Base-by-base conservation (phyloP, 2,113 vertebrate species). In the Lanius ludovicianus region DNA sequence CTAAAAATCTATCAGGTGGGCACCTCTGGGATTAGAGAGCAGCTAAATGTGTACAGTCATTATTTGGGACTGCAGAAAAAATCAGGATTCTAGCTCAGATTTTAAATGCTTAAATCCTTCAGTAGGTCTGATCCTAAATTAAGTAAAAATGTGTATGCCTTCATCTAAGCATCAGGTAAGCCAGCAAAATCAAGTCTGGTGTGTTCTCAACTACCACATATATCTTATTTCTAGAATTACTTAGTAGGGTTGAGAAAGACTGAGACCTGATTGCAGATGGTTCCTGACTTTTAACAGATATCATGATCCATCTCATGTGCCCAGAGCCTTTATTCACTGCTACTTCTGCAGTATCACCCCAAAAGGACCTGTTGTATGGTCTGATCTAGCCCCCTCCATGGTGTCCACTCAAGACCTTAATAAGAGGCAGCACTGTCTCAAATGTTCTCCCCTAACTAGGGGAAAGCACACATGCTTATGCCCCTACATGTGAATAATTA, bases 381-480 rank as follows among this genome's bases (percentile, higher is more conserved):
- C 41, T 70, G 33, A 86, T 28, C 22, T 19, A 37, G 35, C 15
- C 24, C 24, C 24, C 15, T 60, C 16, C 25, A 22, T 28, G 27
- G 11, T 23, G 10, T 78, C 41, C 49, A 15, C 11, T 9, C 41
- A 27, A 71, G 23, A 16, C 15, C 79, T 62, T 42, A 37, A 9
- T 28, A 90, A 52, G 33, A 47, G n/a, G 19, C 6, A 65, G 10
- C 28, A 37, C 25, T 39, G n/a, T 53, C 16, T 86, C 35, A 46
- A 11, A 35, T 56, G 46, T 52, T 74, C 2, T 82, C 2, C n/a
- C 28, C 9, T 35, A 85, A 33, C 7, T 57, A 42, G 28, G 57
- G 18, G 19, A 6, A 84, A 63, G 2, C 2, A 16, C 9, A 1
- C 0, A 0, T 53, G 9, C 14, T 90, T 47, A 57, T 2, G 35